Conservation (phyloP, 2,113 vertebrate species). For the Petrocephalus zakoni region DNA sequence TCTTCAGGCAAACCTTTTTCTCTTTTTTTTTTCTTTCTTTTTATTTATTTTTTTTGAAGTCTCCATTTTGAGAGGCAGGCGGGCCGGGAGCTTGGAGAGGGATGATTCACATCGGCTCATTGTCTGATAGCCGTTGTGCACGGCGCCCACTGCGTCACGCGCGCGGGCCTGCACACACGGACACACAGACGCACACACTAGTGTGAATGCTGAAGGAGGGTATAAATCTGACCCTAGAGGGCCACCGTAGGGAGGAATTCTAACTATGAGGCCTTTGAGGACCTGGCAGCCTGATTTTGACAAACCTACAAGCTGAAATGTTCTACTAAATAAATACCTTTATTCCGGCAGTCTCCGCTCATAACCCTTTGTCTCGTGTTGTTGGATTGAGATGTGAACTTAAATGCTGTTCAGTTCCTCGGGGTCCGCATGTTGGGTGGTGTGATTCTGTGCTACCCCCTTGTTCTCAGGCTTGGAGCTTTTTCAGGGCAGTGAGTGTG, state of each 20-base stretch:
- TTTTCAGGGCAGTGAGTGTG: background rate
- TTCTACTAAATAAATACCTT: background rate
- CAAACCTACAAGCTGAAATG: background rate
- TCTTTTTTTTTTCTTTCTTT: background rate
- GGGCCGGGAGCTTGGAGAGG: background rate
- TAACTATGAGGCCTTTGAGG: background rate
- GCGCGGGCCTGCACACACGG: background rate
- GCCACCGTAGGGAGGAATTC: background rate
- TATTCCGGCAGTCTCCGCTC: background rate
- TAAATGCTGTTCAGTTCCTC: background rate
- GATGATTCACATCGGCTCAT: background rate
- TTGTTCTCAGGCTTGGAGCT: background rate
- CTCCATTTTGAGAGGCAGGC: background rate
- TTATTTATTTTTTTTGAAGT: background rate
- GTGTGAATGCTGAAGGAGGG: background rate
- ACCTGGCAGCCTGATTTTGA: background rate
- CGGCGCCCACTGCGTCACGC: background rate
- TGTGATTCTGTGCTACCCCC: background rate
- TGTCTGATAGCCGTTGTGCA: background rate
- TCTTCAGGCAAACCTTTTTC: background rate
- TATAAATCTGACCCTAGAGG: background rate
- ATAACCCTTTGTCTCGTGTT: background rate
- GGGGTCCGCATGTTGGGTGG: background rate
- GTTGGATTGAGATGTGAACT: background rate
- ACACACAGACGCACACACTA: background rate